Evolutionary conservation across 2,113 vertebrate species (phyloP).

Genomic region (Odocoileus hemionus): DNA sequence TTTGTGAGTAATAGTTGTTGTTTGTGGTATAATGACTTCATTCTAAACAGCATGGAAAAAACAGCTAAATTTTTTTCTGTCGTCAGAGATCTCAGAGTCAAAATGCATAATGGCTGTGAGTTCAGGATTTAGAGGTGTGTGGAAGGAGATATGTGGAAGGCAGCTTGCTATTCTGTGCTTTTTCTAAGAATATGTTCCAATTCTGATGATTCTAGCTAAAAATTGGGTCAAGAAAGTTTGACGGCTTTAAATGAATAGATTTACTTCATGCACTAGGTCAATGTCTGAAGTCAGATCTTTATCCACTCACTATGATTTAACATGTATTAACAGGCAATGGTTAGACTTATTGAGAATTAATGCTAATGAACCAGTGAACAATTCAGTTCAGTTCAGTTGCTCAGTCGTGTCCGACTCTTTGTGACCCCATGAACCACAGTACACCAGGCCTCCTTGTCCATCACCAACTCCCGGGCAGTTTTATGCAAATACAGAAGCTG

Average conservation of each 20-base stretch:
- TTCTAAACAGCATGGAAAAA: not conserved
- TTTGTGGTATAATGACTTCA: not conserved
- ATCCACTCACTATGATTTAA: conserved; percentile 8
- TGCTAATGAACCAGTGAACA: not conserved
- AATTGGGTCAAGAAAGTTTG: not conserved
- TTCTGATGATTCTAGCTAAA: not conserved
- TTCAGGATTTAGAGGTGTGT: not conserved
- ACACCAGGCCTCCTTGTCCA: not conserved
- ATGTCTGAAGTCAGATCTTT: not conserved
- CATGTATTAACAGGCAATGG: not conserved
- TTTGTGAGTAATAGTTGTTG: not conserved
- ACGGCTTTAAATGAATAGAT: not conserved
- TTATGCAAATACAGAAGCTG: conserved; percentile 3
- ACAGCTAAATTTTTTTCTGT: not conserved
- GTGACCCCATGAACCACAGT: not conserved
- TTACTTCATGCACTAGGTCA: not conserved
- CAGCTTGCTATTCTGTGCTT: not conserved
- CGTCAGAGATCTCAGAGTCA: not conserved
- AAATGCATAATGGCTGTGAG: not conserved
- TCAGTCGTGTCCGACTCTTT: not conserved
- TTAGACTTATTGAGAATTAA: not conserved
- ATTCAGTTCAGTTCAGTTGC: not conserved
- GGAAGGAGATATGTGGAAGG: not conserved
- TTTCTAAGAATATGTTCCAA: not conserved
- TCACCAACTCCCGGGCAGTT: not conserved